A percentile compares a stretch with the other conserved stretches of the same genome.
Evolutionary conservation across 2,888 invertebrate genomes (phyloP).

Genomic region (Villa cingulata): DNA sequence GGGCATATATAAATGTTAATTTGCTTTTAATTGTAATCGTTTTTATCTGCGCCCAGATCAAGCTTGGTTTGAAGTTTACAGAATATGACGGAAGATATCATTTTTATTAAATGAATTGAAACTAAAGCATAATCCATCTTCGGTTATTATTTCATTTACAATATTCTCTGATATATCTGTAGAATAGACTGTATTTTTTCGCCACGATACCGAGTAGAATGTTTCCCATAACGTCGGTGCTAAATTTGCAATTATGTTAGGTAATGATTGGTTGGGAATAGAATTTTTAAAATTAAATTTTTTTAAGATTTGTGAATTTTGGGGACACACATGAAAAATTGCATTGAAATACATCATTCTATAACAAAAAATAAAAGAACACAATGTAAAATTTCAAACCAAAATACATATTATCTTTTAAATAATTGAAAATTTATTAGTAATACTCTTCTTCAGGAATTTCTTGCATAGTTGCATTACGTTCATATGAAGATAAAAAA

Average conservation of each 20-base stretch:
- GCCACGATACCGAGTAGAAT: slow-evolving; percentile 18
- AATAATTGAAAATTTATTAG: neutral
- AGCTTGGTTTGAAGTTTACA: too few species aligned
- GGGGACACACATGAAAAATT: neutral
- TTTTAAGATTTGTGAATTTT: neutral
- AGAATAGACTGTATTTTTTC: slow-evolving; percentile 24
- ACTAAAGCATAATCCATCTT: slow-evolving; percentile 49
- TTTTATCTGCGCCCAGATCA: too few species aligned
- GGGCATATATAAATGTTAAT: too few species aligned
- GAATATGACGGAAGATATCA: slow-evolving; percentile 38
- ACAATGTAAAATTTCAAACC: too few species aligned
- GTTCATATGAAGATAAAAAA: neutral
- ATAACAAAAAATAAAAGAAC: neutral
- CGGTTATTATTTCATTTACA: slow-evolving; percentile 38
- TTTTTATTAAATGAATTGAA: slow-evolving; percentile 45
- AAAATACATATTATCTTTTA: neutral
- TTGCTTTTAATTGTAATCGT: too few species aligned
- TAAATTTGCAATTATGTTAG: neutral
- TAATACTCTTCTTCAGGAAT: neutral
- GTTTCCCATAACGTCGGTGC: slow-evolving; percentile 23
- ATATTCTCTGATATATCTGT: slow-evolving; percentile 37
- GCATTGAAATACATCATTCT: neutral
- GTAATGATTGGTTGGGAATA: neutral
- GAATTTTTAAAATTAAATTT: neutral
- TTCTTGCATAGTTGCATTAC: neutral